A percentile compares a stretch with the other conserved stretches of the same genome.
Conservation (phyloP, 2,888 invertebrate species). For the Pyrrhosoma nymphula region DNA sequence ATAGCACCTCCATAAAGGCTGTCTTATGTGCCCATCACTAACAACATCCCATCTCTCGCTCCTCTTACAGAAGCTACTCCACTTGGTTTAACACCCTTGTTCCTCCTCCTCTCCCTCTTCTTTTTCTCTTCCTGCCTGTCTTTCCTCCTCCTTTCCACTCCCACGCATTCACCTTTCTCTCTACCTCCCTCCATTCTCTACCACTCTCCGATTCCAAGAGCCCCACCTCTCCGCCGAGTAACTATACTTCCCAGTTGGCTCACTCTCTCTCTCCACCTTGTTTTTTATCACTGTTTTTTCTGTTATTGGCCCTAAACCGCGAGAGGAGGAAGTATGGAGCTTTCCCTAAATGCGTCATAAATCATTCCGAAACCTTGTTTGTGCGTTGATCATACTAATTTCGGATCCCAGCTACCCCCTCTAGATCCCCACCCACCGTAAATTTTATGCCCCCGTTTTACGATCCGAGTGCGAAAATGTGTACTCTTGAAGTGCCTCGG, state of each 20-base stretch:
- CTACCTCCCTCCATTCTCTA: neutral
- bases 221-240: neutral
- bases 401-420: neutral
- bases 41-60: neutral
- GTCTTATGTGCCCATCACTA: conserved; percentile 44
- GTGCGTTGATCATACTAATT: conserved; percentile 36
- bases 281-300: conserved; percentile 36
- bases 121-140: neutral
- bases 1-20: conserved; percentile 51
- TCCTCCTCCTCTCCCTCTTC: conserved; percentile 4
- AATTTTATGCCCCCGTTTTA: neutral
- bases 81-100: conserved; percentile 58
- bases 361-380: conserved; percentile 32
- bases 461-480: neutral
- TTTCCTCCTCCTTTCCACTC: conserved; percentile 2
- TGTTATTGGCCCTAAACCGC: conserved; percentile 12
- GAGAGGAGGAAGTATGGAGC: neutral
- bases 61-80: conserved; percentile 37
- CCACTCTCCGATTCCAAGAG: neutral
- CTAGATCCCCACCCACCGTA: neutral
- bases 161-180: neutral
- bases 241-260: conserved; percentile 1
- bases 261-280: neutral
- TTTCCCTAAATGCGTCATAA: conserved; percentile 36
- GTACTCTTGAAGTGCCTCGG: neutral